These are phyloP conservation scores for Piliocolobus tephrosceles DNA, from an alignment of 2,113 vertebrate genomes.

Conservation along the genomic window DNA sequence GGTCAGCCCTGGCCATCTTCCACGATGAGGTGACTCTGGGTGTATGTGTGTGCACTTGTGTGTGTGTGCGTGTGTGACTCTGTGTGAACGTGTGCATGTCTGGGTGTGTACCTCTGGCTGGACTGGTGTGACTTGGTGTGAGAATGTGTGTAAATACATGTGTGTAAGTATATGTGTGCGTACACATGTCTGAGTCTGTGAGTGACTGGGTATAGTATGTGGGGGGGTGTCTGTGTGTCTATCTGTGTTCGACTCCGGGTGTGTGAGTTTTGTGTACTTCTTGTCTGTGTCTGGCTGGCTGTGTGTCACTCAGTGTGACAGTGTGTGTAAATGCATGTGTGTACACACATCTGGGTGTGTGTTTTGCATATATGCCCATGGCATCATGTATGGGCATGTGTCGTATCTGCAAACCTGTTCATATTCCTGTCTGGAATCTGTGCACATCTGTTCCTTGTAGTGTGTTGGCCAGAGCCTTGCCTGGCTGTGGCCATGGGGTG, in stretches of 20 bases:
- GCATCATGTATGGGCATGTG: not conserved
- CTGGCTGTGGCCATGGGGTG: not conserved
- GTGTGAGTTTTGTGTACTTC: not conserved
- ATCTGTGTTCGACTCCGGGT: not conserved
- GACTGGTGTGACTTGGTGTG: not conserved
- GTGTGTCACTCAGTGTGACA: not conserved
- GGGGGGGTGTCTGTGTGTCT: not conserved
- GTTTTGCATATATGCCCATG: not conserved
- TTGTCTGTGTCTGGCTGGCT: not conserved
- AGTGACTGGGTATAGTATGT: no score
- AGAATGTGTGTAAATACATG: not conserved
- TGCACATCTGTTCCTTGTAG: not conserved
- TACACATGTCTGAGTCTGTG: not conserved
- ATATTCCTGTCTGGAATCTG: not conserved
- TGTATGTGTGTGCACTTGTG: not conserved
- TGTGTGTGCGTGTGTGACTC: not conserved
- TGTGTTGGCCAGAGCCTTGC: not conserved
- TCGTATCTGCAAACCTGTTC: not conserved
- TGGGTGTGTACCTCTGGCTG: not conserved
- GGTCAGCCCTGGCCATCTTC: not conserved
- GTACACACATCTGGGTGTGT: not conserved
- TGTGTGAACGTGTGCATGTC: not conserved
- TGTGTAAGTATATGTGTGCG: not conserved
- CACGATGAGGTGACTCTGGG: not conserved
- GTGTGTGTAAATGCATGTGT: not conserved